Evolutionary conservation across 2,113 vertebrate genomes (phyloP).

Genomic region (Empidonax traillii): DNA sequence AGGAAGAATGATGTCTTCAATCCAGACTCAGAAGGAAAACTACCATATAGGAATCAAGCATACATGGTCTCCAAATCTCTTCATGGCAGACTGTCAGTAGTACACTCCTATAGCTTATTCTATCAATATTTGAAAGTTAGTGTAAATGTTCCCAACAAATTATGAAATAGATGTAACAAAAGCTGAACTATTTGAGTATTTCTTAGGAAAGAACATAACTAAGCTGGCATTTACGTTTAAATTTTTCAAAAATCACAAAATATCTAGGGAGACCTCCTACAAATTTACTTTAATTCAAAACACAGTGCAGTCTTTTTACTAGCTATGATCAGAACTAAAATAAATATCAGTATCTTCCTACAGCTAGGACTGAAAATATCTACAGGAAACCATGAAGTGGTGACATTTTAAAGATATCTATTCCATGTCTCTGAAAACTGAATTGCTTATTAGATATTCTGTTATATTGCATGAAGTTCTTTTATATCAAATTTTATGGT

Average conservation of each 20-base stretch:
- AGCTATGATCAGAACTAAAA: slow-evolving; percentile 4
- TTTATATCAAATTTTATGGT: slow-evolving; percentile 13
- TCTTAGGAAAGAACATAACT: background rate
- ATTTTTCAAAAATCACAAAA: background rate
- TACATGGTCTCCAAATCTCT: background rate
- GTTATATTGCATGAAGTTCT: slow-evolving; percentile 30
- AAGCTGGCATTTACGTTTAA: background rate
- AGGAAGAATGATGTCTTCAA: background rate
- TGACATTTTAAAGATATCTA: slow-evolving; percentile 54
- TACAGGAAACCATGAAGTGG: background rate
- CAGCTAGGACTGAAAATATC: background rate
- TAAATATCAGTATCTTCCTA: slow-evolving; percentile 25
- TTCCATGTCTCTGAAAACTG: slow-evolving; percentile 11
- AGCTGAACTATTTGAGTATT: background rate
- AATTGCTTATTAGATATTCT: slow-evolving; percentile 45
- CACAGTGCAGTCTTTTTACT: background rate
- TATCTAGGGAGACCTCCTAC: background rate
- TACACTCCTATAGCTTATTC: background rate
- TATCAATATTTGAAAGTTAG: background rate
- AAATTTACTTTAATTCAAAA: slow-evolving; percentile 12
- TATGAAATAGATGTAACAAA: background rate
- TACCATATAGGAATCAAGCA: background rate
- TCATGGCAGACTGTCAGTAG: background rate
- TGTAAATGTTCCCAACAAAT: background rate
- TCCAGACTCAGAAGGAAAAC: background rate